Base-by-base conservation (phyloP, 1,140 invertebrate genomes). In the Himalopsyche phryganea region DNA sequence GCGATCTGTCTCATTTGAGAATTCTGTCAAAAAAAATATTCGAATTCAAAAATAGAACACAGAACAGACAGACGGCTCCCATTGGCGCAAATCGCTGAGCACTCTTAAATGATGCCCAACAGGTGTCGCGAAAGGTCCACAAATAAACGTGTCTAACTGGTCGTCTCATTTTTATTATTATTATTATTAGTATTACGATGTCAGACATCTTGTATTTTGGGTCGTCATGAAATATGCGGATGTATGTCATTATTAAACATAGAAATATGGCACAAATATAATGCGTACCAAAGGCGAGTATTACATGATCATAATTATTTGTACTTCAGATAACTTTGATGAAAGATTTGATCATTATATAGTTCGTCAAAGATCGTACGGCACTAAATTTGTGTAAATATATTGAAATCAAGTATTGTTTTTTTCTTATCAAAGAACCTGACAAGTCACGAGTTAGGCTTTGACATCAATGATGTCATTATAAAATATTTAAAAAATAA, bases 31-130 rank as follows among this genome's bases (percentile, higher is more conserved):
- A 61, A 28, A 28, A 58, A 61, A 54, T 60, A 60, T 53, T 53
- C 6, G 33, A 53, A 54, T 20, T 61, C 48, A 9, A 17, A 60
- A 61, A 45, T 61, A 61, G 59, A 50, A 20, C 58, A 38, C 23
- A 28, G 23, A 28, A 28, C 23, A 28, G 23, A 52, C 45, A 46
- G 33, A 15, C 40, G 19, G 14, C 14, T 51, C 41, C 47, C 46
- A 57, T 57, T 57, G 54, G 46, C 46, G 33, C 9, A 42, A 13
- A 18, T 36, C 48, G 11, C 42, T 45, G 14, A 40, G 47, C 38
- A 49, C 49, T 20, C 52, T 53, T 62, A 62, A 62, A 56, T 62
- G 60, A 62, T 58, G 60, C 49, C 60, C 60, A 62, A 58, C 60
- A 62, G 60, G 60, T 62, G 60, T 62, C 49, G 49, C 54, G 38